Base-by-base conservation (phyloP, 2,113 vertebrate species). In the Grammomys dolichurus region DNA sequence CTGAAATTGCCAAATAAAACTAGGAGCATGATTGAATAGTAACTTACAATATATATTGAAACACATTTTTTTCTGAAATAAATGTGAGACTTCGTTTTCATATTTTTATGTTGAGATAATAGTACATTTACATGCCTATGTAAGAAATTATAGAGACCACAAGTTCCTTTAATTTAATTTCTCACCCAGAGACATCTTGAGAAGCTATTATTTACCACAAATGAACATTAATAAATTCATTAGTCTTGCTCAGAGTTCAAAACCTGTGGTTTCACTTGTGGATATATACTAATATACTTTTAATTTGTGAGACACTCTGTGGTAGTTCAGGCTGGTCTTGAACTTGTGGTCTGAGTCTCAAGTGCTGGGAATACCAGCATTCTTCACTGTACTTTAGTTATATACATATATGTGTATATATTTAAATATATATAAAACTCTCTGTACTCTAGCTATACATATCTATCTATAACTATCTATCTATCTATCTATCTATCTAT, bases 81-180 rank as follows among this genome's bases (percentile, higher is more conserved):
- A 75, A 67, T 75, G n/a, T 75, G 82, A 76, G n/a, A 67, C 7
- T 84, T 87, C 48, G 33, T 54, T 93, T 93, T 91, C 46, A 28
- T 3, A 69, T 75, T 85, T 91, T 92, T 72, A 69, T 95, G 93
- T 93, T 95, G 70, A 54, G 8, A 56, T 84, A 81, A 40, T 22
- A 14, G 12, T 26, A 13, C 12, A 69, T 96, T 90, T 95, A 63
- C 3, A 91, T 77, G 14, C n/a, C 87, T 11, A 81, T 93, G 0
- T 87, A 84, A 89, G 60, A 89, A 86, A 40, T 54, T 51, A 77
- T 76, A 91, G 26, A 91, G 48, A 82, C 58, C 43, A 24, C 16
- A 75, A 19, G 65, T 40, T 31, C 17, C 40, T 7, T 87, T 89
- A 20, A 58, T 5, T 26, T 93, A 14, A 24, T 91, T 95, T 94